Evolutionary conservation across 2,888 invertebrate species (phyloP).

Genomic region (Tubulanus polymorphus): DNA sequence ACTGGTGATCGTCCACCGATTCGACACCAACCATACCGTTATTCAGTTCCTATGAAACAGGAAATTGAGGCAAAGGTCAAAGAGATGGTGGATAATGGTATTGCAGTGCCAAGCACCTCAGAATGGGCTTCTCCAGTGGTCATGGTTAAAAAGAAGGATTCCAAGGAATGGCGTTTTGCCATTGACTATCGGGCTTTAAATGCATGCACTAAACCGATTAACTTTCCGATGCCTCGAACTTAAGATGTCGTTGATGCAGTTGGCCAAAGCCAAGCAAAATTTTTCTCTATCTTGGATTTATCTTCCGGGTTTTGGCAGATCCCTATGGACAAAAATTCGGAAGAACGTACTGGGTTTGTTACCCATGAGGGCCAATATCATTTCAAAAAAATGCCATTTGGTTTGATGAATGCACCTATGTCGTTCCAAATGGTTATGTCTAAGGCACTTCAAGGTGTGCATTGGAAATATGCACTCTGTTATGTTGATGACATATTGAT

Average conservation of each 20-base stretch:
- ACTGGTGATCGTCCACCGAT: not conserved
- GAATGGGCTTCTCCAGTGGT: not conserved
- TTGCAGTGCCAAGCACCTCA: not conserved
- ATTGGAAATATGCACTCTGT: not conserved
- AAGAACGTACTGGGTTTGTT: not conserved
- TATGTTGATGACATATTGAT: slow-evolving; percentile 10
- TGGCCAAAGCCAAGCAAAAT: not conserved
- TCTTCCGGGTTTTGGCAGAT: not conserved
- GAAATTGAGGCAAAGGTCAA: not conserved
- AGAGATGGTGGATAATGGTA: not conserved
- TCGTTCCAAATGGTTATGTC: not conserved
- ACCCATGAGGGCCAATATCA: not conserved
- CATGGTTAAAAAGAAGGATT: not conserved
- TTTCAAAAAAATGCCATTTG: not conserved
- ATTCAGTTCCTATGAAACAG: not conserved
- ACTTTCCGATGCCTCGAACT: not conserved
- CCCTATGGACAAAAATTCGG: not conserved
- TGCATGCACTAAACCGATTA: not conserved
- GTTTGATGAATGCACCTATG: not conserved
- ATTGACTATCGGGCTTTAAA: not conserved
- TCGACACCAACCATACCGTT: not conserved
- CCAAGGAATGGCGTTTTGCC: not conserved
- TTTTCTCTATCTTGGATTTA: not conserved
- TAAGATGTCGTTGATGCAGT: not conserved
- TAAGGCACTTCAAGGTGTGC: not conserved